These are phyloP conservation scores for Lissonota sp. DNA, from an alignment of 2,888 invertebrate genomes.

Conservation along the genomic window DNA sequence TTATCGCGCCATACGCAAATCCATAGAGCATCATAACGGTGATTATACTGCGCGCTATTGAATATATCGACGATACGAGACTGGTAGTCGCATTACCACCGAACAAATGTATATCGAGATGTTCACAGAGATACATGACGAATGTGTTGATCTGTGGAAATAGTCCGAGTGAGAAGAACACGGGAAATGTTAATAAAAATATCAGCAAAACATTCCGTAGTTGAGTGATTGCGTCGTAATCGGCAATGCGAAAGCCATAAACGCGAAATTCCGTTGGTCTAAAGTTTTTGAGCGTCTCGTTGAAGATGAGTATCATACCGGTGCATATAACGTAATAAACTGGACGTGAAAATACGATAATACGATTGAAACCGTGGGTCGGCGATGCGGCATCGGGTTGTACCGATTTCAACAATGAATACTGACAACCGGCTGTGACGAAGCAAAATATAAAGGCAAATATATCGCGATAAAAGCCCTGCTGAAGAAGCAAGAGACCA, in stretches of 20 bases:
- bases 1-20: constrained; percentile 94
- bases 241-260: constrained; percentile 85
- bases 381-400: constrained; percentile 99
- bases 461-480: constrained; percentile 95
- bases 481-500: constrained; percentile 92
- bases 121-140: constrained; percentile 97
- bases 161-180: constrained; percentile 97
- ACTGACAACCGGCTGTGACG: constrained; percentile 99
- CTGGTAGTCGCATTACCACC: constrained; percentile 95
- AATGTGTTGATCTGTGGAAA: constrained; percentile 99
- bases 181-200: constrained; percentile 95
- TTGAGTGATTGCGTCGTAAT: constrained; percentile 87
- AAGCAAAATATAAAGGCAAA: constrained; percentile 98
- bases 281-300: constrained; percentile 82
- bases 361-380: constrained; percentile 98
- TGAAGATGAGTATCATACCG: constrained; percentile 78
- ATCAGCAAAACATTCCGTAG: constrained; percentile 91
- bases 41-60: constrained; percentile 91
- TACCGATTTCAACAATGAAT: constrained; percentile 97
- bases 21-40: constrained; percentile 93
- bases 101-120: constrained; percentile 95
- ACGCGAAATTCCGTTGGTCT: constrained; percentile 82
- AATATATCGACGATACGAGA: constrained; percentile 92
- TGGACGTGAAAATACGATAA: constrained; percentile 96
- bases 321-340: constrained; percentile 95